phyloP scores from a whole-genome alignment of 2,888 invertebrate species.

The Ectropis crepuscularia region DNA sequence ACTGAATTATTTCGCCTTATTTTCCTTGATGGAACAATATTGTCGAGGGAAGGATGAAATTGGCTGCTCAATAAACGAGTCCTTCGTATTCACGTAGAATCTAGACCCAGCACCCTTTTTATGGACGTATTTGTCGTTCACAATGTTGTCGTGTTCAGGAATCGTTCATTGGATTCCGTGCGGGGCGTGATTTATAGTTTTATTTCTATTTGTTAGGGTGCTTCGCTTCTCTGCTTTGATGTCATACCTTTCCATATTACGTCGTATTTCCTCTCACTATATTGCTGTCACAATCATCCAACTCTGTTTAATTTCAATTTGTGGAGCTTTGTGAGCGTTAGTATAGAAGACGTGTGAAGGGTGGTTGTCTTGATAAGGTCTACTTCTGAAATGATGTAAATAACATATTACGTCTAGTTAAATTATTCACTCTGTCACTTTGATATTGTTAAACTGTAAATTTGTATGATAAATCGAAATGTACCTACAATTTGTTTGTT shows the following conservation, averaged over 20 bases:
- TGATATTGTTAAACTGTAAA: no score
- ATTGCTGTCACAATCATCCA: slow-evolving; percentile 25
- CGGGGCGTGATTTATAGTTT: slow-evolving; percentile 52
- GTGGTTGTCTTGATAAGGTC: slow-evolving; percentile 8
- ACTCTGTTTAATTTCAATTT: slow-evolving; percentile 27
- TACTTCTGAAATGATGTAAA: slow-evolving; percentile 9
- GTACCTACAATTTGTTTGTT: no score
- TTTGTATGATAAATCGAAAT: no score
- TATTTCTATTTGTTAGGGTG: slow-evolving; percentile 55
- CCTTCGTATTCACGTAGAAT: slow-evolving; percentile 44
- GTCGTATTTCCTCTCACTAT: slow-evolving; percentile 17
- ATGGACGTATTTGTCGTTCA: slow-evolving; percentile 49
- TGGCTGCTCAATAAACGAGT: slow-evolving; percentile 40
- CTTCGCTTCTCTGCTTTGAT: slow-evolving; percentile 48
- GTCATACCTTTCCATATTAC: slow-evolving; percentile 32
- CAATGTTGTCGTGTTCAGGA: slow-evolving; percentile 50
- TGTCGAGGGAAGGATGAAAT: slow-evolving; percentile 31
- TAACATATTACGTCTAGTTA: background rate
- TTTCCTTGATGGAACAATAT: slow-evolving; percentile 21
- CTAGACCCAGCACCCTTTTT: slow-evolving; percentile 49
- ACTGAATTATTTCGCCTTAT: slow-evolving; percentile 24
- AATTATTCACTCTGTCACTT: no score
- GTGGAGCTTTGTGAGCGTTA: slow-evolving; percentile 17
- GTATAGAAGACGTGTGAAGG: slow-evolving; percentile 20
- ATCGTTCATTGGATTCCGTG: slow-evolving; percentile 49